Evolutionary conservation across 2,888 invertebrate species (phyloP).

Genomic region (Drosophila colorata): DNA sequence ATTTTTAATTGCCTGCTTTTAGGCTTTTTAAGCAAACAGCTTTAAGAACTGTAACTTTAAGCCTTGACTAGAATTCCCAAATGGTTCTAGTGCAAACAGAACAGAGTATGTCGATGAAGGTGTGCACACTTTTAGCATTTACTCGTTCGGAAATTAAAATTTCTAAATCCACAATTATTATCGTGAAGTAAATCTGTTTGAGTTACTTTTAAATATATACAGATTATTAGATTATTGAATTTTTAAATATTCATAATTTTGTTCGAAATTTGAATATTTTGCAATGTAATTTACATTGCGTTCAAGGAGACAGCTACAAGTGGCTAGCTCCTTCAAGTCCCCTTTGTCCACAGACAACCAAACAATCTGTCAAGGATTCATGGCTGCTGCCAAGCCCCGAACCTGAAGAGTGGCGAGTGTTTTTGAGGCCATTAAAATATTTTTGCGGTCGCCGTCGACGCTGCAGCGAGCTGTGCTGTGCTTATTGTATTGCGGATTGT

Average conservation of each 20-base stretch:
- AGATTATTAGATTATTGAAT: no score
- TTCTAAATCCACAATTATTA: no score
- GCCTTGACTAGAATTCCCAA: neutral
- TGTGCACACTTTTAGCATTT: no score
- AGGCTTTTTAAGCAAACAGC: conserved; percentile 10
- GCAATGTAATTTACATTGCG: neutral
- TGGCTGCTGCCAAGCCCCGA: no score
- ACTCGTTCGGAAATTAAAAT: no score
- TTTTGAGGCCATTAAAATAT: conserved; percentile 58
- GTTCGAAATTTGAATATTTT: neutral
- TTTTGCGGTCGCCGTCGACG: conserved; percentile 43
- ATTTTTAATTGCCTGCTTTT: conserved; percentile 20
- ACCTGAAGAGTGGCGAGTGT: neutral
- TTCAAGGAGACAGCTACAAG: neutral
- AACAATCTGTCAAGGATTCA: conserved; percentile 19
- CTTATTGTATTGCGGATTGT: conserved; percentile 30
- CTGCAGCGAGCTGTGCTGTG: conserved; percentile 1
- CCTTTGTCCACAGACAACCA: neutral
- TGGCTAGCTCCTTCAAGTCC: conserved; percentile 2
- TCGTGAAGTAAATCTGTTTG: no score
- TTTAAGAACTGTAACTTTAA: neutral
- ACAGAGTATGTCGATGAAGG: no score
- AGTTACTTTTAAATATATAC: no score
- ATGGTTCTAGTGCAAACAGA: neutral
- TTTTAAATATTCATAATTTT: neutral